Base-by-base conservation (phyloP, 1,140 invertebrate genomes). In the Drosophila nigrodunni region DNA sequence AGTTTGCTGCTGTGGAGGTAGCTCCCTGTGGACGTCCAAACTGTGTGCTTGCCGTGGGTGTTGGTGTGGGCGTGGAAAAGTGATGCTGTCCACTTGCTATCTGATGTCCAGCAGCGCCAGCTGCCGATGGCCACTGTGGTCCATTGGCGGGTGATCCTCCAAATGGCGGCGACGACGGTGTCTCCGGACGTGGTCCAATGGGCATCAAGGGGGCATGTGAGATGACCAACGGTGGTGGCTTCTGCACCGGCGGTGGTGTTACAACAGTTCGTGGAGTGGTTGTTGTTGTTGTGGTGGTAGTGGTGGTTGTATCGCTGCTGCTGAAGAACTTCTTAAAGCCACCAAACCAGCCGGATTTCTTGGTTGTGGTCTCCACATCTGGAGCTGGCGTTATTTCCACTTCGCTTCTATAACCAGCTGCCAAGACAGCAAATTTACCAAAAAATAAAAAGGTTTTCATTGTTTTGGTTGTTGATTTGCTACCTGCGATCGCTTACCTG, bases 281-380 rank as follows among this genome's bases (percentile, higher is more conserved):
- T 9, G 73, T 62, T 1, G 59, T 34, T 3, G 66, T 76, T 2
- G 65, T 73, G 4, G 72, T 77, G 0, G 90, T 69, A 0, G 74
- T 61, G 4, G 54, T 77, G 5, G 75, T 69, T 11, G 77, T 70
- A 13, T 62, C 69, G 50, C 78, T 60, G 50, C 81, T 65, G 57
- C 78, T 73, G 30, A 77, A 80, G 54, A 90, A 68, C 64, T 80
- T 78, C 47, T 82, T 77, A 43, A 88, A 80, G 37, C 91, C 87
- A 35, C 91, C 82, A 21, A 92, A 92, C 78, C 87, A 92, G 44
- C 91, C 82, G 3, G 86, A 82, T 44, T 91, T 92, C 39, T 92
- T 90, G 49, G 91, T 92, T 0, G 91, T 92, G 0, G 58, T 43
- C 59, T 92, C 91, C 8, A 87, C 47, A 2, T 60, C 59, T 21